Evolutionary conservation across 2,888 invertebrate species (phyloP).

Genomic region (Callimorpha dominula): DNA sequence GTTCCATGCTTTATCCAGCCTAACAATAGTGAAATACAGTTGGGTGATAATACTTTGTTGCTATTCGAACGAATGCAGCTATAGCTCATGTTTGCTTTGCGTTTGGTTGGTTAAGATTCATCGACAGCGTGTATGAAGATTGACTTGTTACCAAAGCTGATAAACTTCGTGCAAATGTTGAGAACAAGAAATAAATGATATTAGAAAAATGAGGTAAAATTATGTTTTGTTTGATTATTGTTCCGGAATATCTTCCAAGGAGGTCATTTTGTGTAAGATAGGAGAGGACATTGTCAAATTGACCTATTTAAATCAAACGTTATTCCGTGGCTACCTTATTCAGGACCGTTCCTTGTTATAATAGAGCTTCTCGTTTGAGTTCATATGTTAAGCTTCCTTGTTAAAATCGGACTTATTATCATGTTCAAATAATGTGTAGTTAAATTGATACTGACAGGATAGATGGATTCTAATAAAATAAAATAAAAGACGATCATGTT

Average conservation of each 20-base stretch:
- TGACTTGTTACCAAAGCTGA: conserved; percentile 17
- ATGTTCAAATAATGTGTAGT: neutral
- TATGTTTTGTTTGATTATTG: conserved; percentile 13
- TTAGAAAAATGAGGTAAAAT: conserved; percentile 24
- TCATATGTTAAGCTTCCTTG: too few species aligned
- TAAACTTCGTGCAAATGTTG: conserved; percentile 14
- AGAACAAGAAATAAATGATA: conserved; percentile 23
- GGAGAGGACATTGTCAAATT: neutral
- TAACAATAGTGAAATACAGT: conserved; percentile 44
- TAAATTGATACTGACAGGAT: neutral
- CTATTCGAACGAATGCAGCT: conserved; percentile 28
- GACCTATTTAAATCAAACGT: neutral
- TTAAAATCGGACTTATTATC: neutral
- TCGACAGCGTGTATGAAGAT: conserved; percentile 22
- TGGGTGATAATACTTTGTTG: conserved; percentile 44
- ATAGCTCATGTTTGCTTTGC: conserved; percentile 41
- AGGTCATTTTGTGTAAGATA: neutral
- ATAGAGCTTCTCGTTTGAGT: too few species aligned
- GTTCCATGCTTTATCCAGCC: conserved; percentile 54
- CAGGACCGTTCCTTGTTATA: too few species aligned
- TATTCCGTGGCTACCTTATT: neutral
- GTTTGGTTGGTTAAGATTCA: conserved; percentile 34
- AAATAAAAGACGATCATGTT: neutral
- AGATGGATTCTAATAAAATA: neutral
- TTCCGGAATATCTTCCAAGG: neutral